phyloP scores from a whole-genome alignment of 2,113 vertebrate species.

The Aptenodytes patagonicus region DNA sequence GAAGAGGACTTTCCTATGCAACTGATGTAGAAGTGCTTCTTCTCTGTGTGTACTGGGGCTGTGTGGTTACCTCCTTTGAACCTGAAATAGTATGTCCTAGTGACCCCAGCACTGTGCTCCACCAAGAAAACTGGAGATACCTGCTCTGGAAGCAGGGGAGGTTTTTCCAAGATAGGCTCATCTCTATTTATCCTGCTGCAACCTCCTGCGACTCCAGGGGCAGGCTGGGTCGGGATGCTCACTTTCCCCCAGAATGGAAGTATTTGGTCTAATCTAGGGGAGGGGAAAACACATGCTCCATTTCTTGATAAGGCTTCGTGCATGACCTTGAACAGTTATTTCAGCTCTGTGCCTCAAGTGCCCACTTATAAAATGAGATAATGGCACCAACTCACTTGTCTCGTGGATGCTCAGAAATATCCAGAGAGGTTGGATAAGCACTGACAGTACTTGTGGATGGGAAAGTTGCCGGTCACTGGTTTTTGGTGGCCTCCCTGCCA shows the following conservation, averaged over 20 bases:
- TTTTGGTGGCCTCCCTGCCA: neutral
- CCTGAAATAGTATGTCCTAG: neutral
- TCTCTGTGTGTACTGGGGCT: neutral
- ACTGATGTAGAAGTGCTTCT: neutral
- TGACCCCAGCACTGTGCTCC: neutral
- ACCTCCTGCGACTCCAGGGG: neutral
- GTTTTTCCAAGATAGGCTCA: neutral
- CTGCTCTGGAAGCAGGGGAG: neutral
- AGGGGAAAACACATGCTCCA: neutral
- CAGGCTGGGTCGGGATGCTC: neutral
- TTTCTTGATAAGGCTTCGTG: neutral
- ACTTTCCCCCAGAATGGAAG: neutral
- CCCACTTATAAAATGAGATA: neutral
- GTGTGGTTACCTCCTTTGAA: neutral
- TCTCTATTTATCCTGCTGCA: neutral
- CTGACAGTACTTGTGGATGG: neutral
- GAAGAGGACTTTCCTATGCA: neutral
- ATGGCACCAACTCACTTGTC: accelerated
- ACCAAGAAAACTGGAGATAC: neutral
- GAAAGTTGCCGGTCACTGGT: neutral
- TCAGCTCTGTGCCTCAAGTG: neutral
- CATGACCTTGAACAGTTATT: neutral
- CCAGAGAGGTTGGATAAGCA: neutral
- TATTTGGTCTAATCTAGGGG: neutral
- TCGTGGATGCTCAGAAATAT: neutral